These are phyloP conservation scores for Metellina segmentata DNA, from an alignment of 2,888 invertebrate species.

Conservation along the genomic window DNA sequence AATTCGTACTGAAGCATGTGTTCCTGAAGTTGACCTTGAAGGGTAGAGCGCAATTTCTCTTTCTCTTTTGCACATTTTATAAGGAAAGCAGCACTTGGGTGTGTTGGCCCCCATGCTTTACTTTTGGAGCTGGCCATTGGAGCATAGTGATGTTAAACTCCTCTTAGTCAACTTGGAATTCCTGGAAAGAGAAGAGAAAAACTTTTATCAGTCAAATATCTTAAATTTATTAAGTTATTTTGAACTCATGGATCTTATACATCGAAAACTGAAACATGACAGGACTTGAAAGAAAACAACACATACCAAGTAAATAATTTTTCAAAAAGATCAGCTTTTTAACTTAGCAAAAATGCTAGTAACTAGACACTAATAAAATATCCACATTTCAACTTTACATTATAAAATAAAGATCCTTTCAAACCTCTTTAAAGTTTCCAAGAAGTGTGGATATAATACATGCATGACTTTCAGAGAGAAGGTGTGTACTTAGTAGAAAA, in stretches of 20 bases:
- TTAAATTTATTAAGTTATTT: background rate
- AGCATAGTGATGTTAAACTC: constrained; percentile 65
- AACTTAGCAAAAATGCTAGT: too few species aligned
- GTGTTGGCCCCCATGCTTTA: constrained; percentile 73
- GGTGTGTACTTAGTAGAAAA: too few species aligned
- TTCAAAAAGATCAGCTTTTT: too few species aligned
- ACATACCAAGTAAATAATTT: too few species aligned
- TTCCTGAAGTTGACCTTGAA: constrained; percentile 74
- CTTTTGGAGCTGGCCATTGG: constrained; percentile 75
- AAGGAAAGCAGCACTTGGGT: constrained; percentile 77
- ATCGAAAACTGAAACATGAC: background rate
- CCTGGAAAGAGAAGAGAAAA: constrained; percentile 2
- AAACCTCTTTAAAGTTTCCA: too few species aligned
- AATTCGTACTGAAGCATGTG: constrained; percentile 71
- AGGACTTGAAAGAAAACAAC: too few species aligned
- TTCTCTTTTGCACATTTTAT: constrained; percentile 77
- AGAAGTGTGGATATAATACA: too few species aligned
- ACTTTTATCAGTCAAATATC: background rate
- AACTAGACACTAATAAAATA: too few species aligned
- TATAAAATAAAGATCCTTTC: too few species aligned
- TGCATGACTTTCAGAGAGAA: too few species aligned
- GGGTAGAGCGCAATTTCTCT: constrained; percentile 74
- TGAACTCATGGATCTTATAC: background rate
- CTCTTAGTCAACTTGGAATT: constrained; percentile 3
- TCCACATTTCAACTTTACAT: too few species aligned